A percentile compares a stretch with the other conserved stretches of the same genome.
These are phyloP conservation scores for Epinephelus cyanopodus DNA, from an alignment of 2,113 vertebrate species.

Conservation along the genomic window DNA sequence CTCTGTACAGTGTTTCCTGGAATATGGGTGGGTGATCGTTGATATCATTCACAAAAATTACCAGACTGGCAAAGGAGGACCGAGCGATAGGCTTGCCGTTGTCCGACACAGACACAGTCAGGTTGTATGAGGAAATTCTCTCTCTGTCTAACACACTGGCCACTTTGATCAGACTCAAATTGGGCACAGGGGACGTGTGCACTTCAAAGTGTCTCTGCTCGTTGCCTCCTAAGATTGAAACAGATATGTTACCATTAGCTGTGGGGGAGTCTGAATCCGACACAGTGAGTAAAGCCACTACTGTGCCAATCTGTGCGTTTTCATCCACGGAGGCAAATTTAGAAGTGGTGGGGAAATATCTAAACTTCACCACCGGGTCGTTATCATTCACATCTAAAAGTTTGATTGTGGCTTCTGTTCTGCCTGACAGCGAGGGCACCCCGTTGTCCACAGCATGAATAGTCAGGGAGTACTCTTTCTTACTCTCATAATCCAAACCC, in stretches of 20 bases:
- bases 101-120: constrained; percentile 96
- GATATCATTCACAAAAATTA: constrained; percentile 98
- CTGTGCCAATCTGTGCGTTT: constrained; percentile 94
- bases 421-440: constrained; percentile 90
- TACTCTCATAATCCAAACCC: constrained; percentile 90
- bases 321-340: constrained; percentile 97
- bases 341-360: constrained; percentile 94
- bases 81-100: constrained; percentile 88
- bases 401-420: constrained; percentile 91
- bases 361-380: constrained; percentile 95
- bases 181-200: constrained; percentile 96
- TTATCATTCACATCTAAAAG: constrained; percentile 97
- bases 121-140: constrained; percentile 96
- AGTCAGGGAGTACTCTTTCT: constrained; percentile 92
- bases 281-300: constrained; percentile 95
- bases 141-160: constrained; percentile 95
- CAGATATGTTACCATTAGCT: constrained; percentile 96
- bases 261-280: constrained; percentile 93
- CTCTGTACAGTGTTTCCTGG: constrained; percentile 89
- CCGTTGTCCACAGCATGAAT: constrained; percentile 93
- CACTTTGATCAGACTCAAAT: constrained; percentile 97
- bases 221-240: constrained; percentile 95
- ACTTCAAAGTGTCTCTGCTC: constrained; percentile 98
- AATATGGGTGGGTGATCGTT: constrained; percentile 97
- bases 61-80: constrained; percentile 94